phyloP scores from a whole-genome alignment of 2,797 vertebrate genomes.

The Cynopterus sphinx region DNA sequence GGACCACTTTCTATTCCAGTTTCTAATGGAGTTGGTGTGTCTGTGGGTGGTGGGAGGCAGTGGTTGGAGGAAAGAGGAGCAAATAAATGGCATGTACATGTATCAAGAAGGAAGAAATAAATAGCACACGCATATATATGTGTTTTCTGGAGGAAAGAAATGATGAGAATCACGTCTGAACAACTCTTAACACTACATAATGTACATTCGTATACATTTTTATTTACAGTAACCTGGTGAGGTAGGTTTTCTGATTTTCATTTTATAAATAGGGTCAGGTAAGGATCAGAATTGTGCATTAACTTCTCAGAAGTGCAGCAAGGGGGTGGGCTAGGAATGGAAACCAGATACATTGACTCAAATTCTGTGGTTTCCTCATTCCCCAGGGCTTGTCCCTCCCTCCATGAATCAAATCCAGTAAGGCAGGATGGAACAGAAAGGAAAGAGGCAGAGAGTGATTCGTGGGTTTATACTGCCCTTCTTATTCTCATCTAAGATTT shows the following conservation, averaged over 20 bases:
- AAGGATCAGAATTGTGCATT: conserved; percentile 38
- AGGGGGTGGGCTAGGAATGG: conserved; percentile 18
- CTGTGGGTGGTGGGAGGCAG: background rate
- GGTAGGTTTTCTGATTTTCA: conserved; percentile 10
- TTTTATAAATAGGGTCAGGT: conserved; percentile 32
- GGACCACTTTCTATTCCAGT: background rate
- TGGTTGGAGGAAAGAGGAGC: background rate
- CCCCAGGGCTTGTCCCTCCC: background rate
- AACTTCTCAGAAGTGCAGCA: conserved; percentile 47
- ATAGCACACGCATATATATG: background rate
- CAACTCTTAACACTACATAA: background rate
- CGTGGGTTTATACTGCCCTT: conserved; percentile 39
- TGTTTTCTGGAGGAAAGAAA: conserved; percentile 10
- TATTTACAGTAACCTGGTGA: background rate
- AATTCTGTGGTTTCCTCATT: conserved; percentile 51
- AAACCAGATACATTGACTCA: conserved; percentile 55
- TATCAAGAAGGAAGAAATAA: background rate
- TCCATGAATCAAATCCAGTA: conserved; percentile 45
- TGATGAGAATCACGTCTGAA: background rate
- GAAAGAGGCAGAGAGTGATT: background rate
- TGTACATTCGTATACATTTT: background rate
- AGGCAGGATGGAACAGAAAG: background rate
- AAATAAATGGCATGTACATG: background rate
- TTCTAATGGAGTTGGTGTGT: background rate
- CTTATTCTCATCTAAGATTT: conserved; percentile 48